Base-by-base conservation (phyloP, 2,113 vertebrate genomes). In the Anser cygnoides region DNA sequence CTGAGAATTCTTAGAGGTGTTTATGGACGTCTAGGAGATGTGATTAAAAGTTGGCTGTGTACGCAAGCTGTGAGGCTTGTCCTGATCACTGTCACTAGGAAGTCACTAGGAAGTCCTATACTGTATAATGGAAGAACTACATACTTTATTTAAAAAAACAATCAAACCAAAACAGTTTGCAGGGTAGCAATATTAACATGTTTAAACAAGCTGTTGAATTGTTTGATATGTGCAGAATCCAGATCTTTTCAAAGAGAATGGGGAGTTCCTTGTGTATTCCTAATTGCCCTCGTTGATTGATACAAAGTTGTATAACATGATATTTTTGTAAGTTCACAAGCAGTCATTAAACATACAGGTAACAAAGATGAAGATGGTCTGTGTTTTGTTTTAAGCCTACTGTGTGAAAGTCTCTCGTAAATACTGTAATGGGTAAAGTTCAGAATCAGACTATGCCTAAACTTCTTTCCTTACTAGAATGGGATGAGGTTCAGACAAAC, bases 271-370 rank as follows among this genome's bases (percentile, higher is more conserved):
- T 61, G 6, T 4, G 5, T 87, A 33, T 93, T 92, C 39, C 9
- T 88, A 67, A 57, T 70, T 81, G 65, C 70, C 23, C 26, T 31
- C 44, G 29, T 84, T 84, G 33, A 63, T 67, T 71, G 76, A 93
- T 72, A 72, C 0, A 10, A 57, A 93, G 49, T 50, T 87, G 65
- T 87, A 6, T 78, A 89, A 75, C 49, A 41, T 14, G 2, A 39
- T 95, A 87, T 93, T 97, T 96, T 95, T 92, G 3, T 95, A 95
- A 92, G 62, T 50, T 37, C 41, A 44, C 11, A 57, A 81, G 62
- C 13, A 61, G 39, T 79, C 46, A 94, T 93, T 96, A 96, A 96
- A 96, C 19, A 35, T 55, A 28, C 1, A 67, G 16, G n/a, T 92
- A 75, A 84, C 20, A 49, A 84, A 54, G 57, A 33, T 49, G 43